Evolutionary conservation across 2,113 vertebrate species (phyloP).

Genomic region (Bolborhynchus lineola): DNA sequence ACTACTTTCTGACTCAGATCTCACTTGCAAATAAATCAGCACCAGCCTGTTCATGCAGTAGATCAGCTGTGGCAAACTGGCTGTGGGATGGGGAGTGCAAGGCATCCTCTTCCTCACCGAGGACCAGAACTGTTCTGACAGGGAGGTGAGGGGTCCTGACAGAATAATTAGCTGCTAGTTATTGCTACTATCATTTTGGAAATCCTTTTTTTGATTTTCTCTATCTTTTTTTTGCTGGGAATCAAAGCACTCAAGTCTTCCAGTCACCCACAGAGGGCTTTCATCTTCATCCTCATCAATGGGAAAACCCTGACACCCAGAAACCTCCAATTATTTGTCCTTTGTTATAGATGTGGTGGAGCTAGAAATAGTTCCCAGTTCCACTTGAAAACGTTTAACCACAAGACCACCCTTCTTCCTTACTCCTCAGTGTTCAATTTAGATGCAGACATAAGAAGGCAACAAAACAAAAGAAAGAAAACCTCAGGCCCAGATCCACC

Average conservation of each 20-base stretch:
- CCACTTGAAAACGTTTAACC: neutral
- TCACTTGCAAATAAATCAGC: neutral
- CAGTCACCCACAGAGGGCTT: neutral
- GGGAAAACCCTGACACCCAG: neutral
- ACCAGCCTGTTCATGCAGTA: no score
- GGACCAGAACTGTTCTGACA: neutral
- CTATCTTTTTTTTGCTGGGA: neutral
- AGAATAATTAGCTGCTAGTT: neutral
- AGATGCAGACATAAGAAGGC: neutral
- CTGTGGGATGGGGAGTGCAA: neutral
- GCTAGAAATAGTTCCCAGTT: neutral
- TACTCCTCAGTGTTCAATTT: neutral
- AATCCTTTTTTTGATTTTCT: neutral
- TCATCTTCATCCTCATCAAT: neutral
- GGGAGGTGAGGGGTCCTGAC: neutral
- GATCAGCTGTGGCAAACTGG: neutral
- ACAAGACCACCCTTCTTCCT: neutral
- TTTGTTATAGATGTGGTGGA: neutral
- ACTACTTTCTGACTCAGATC: neutral
- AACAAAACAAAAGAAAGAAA: neutral
- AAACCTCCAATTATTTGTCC: neutral
- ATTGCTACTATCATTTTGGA: neutral
- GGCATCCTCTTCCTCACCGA: neutral
- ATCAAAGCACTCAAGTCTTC: neutral
- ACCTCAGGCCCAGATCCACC: neutral